Evolutionary conservation across 2,113 vertebrate genomes (phyloP), one percentile per base, ranked within the genome.

Genomic region (Smithornis capensis): DNA sequence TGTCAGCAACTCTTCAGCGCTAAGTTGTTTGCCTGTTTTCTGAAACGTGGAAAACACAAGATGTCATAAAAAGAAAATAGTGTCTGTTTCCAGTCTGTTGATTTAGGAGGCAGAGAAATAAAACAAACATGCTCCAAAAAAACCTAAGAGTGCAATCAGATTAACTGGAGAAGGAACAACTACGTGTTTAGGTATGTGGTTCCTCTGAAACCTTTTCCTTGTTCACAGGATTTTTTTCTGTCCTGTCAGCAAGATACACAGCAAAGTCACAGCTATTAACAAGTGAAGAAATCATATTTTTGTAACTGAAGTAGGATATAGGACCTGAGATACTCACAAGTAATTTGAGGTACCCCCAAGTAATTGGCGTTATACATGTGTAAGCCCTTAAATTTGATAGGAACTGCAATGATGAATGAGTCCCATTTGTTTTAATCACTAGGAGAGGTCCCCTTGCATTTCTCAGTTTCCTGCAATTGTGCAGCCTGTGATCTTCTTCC

Each of bases 1-100:
- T 90, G 95, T 96, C 95, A 95, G 95, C 94, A 92, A 92, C 94
- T 93, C 76, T 27, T 49, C 88, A 92, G 79, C 25, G 21, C 0
- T 49, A 70, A 94, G 93, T 78, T 96, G 90, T 93, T 88, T 96
- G 92, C 79, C 59, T 9, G 0, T 86, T 91, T 89, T 92, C 71
- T 77, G 74, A 92, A 92, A 93, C 85, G 37, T 3, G 38, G 81
- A 90, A 94, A 97, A 86, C 88, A 93, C 83, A 86, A 95, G 92
- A 87, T 67, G 85, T 87, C 88, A 90, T 37, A 74, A 86, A 93
- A 88, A 35, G 52, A 92, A 96, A 93, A 95, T 79, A 88, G 44
- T 5, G 64, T 70, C 88, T 94, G 79, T 55, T 96, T 92, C 83
- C 64, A 95, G 77, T 76, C 92, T 90, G 68, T 56, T 95, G 79